Evolutionary conservation across 2,113 vertebrate genomes (phyloP).

Genomic region (Chionis minor): DNA sequence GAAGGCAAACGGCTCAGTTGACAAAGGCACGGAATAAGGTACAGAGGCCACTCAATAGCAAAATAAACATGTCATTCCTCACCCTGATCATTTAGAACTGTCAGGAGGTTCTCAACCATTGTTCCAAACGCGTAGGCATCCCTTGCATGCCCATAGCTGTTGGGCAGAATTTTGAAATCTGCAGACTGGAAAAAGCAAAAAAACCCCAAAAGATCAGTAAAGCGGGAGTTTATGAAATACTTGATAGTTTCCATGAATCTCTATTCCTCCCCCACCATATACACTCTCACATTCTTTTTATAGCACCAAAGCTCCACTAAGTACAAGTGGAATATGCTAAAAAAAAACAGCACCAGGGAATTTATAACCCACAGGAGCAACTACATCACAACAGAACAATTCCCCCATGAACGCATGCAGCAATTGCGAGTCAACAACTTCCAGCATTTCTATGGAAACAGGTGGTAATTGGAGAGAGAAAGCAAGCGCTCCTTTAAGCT

Average conservation of each 20-base stretch:
- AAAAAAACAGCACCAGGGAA: background rate
- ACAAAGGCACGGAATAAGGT: background rate
- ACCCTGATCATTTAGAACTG: conserved; percentile 83
- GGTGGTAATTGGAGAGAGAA: background rate
- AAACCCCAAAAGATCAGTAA: background rate
- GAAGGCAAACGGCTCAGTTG: background rate
- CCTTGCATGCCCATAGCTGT: conserved; percentile 83
- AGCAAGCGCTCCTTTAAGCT: background rate
- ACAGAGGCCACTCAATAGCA: background rate
- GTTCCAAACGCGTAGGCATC: conserved; percentile 91
- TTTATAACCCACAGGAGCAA: conserved; percentile 16
- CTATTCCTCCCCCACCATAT: background rate
- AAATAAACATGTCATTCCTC: conserved; percentile 29
- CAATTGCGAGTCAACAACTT: background rate
- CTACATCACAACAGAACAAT: background rate
- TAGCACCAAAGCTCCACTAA: background rate
- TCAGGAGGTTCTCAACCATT: conserved; percentile 84
- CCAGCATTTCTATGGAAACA: conserved; percentile 2
- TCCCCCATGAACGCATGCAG: background rate
- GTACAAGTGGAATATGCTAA: background rate
- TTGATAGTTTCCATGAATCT: background rate
- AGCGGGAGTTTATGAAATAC: background rate
- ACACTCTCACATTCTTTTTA: background rate
- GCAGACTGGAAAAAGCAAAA: conserved; percentile 74
- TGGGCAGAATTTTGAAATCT: conserved; percentile 84